These are phyloP conservation scores for Paragorgia papillata DNA, from an alignment of 92 coral and sea anemone genomes.

Conservation along the genomic window DNA sequence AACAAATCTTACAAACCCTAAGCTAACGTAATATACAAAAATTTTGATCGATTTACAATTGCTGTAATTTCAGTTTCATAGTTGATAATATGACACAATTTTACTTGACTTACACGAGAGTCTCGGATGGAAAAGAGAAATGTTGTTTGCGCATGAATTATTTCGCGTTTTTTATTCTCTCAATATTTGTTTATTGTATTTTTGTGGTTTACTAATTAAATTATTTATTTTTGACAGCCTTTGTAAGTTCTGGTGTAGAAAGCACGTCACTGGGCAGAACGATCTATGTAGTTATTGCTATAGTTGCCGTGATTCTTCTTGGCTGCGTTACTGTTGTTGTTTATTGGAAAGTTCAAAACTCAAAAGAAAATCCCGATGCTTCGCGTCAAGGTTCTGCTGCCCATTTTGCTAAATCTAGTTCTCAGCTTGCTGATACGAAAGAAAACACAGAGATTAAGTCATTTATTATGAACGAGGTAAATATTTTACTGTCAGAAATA, in stretches of 20 bases:
- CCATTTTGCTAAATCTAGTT: constrained; percentile 55
- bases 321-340: constrained; percentile 90
- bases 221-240: too few species aligned
- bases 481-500: neutral
- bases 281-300: constrained; percentile 85
- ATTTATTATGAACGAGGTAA: constrained; percentile 86
- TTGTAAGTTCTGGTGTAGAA: constrained; percentile 47
- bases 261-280: constrained; percentile 61
- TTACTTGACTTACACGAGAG: too few species aligned
- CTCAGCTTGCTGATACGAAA: constrained; percentile 88
- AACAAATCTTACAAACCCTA: too few species aligned
- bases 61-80: too few species aligned
- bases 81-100: too few species aligned
- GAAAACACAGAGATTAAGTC: constrained; percentile 90
- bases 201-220: too few species aligned
- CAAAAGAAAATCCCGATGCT: constrained; percentile 68
- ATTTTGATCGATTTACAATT: too few species aligned
- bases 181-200: too few species aligned
- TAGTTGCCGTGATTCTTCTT: constrained; percentile 86
- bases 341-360: constrained; percentile 92
- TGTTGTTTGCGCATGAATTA: too few species aligned
- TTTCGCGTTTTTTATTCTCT: too few species aligned
- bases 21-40: too few species aligned
- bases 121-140: too few species aligned
- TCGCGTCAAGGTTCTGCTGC: constrained; percentile 90